Conservation (phyloP, 2,113 vertebrate species). For the Equus quagga region DNA sequence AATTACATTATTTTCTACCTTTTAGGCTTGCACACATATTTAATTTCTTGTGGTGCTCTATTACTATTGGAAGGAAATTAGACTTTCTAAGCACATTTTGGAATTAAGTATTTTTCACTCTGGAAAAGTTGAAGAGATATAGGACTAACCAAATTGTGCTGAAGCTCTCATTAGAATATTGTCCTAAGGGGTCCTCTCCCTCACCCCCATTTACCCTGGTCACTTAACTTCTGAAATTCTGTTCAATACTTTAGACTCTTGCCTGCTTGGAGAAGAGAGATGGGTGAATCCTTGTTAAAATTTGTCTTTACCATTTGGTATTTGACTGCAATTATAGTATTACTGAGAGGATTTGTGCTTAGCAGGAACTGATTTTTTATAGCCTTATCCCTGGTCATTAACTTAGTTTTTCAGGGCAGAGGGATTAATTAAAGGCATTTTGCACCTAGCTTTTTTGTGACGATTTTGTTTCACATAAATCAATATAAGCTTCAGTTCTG, state of each 20-base stretch:
- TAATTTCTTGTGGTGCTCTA: constrained; percentile 29
- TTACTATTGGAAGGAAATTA: constrained; percentile 60
- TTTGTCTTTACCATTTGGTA: constrained; percentile 25
- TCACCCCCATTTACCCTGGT: neutral
- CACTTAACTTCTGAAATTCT: constrained; percentile 29
- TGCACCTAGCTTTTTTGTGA: constrained; percentile 20
- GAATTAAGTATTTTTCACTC: constrained; percentile 31
- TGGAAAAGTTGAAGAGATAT: constrained; percentile 40
- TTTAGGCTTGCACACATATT: neutral
- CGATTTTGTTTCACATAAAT: constrained; percentile 59
- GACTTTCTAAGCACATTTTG: neutral
- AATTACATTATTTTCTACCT: constrained; percentile 30
- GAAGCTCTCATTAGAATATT: neutral
- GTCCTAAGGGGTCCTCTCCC: neutral
- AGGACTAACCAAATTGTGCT: neutral
- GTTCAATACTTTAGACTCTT: neutral
- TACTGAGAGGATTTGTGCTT: constrained; percentile 53
- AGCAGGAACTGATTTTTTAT: constrained; percentile 50
- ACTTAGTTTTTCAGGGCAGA: constrained; percentile 62
- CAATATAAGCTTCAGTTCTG: constrained; percentile 49
- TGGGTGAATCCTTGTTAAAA: constrained; percentile 47
- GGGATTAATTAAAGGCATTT: constrained; percentile 62
- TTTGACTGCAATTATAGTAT: constrained; percentile 43
- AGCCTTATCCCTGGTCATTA: constrained; percentile 35
- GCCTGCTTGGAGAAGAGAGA: neutral